Evolutionary conservation across 2,888 invertebrate species (phyloP), one percentile per base, ranked within the genome.

Genomic region (Eumacrocentrus americanus): DNA sequence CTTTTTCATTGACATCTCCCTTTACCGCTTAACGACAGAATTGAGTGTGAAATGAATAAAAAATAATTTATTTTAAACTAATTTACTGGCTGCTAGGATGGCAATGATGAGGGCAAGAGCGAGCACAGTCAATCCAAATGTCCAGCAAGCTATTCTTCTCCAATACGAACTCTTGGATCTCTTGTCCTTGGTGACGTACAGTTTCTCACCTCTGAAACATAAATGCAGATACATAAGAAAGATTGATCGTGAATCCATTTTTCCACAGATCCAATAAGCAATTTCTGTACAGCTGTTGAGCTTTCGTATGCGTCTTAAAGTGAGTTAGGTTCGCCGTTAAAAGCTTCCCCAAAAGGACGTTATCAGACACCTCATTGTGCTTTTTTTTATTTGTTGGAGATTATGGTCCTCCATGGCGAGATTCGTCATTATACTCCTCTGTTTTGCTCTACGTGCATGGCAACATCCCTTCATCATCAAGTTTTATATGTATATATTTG

Each of bases 121-220:
- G 16, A 90, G 84, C 50, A 90, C 82, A 20, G 88, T 83, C 37
- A 88, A 83, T 63, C 89, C 86, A 56, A 89, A 82, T 23, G 87
- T 86, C 90, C 91, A 91, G 78, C 90, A 90, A 18, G 85, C 77
- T 70, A 85, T 84, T 75, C 85, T 84, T 68, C 87, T 87, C 74
- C 88, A 87, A 38, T 77, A 77, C 58, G 87, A 85, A 73, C 88
- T 87, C 76, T 87, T 87, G 46, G 88, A 87, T 55, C 91, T 84
- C 77, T 91, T 91, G 80, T 91, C 91, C 75, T 90, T 90, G 11
- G 91, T 92, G 61, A 92, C 90, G 77, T 91, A 91, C 58, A 92
- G 81, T 77, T 92, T 92, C 81, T 92, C 91, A 58, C 91, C 91
- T 81, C 91, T 91, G 86, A 55, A 87, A 88, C 76, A 75, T 65